Evolutionary conservation across 2,797 vertebrate genomes (phyloP).

Genomic region (Ctenopoma kingsleyae): DNA sequence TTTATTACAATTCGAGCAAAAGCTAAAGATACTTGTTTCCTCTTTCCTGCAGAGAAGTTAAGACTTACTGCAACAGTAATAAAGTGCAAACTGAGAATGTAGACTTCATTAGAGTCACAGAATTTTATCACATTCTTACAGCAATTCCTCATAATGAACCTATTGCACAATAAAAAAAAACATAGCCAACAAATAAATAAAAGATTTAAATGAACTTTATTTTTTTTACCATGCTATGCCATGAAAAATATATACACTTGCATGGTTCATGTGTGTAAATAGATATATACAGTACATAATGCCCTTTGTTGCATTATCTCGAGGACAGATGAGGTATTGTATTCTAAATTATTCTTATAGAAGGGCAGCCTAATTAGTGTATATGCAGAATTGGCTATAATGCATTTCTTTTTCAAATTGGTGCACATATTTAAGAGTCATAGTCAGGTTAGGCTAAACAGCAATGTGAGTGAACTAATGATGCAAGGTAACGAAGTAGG

Average conservation of each 20-base stretch:
- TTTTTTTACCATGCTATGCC: no score
- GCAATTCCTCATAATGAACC: no score
- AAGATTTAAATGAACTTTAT: no score
- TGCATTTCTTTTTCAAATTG: constrained; percentile 36
- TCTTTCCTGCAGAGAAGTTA: not conserved
- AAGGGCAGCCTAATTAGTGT: constrained; percentile 16
- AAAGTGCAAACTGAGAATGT: no score
- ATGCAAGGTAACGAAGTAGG: constrained; percentile 22
- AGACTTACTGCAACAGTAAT: not conserved
- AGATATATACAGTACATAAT: no score
- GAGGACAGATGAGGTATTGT: constrained; percentile 36
- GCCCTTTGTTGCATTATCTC: constrained; percentile 18
- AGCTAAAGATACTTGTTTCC: not conserved
- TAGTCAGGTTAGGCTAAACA: constrained; percentile 11
- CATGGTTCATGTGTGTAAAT: no score
- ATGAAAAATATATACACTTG: no score
- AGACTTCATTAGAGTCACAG: not conserved
- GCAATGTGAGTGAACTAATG: constrained; percentile 33
- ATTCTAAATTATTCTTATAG: constrained; percentile 23
- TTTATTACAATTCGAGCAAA: not conserved
- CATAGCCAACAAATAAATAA: no score
- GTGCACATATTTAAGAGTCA: constrained; percentile 18
- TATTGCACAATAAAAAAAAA: no score
- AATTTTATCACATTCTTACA: no score
- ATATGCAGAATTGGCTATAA: no score